phyloP scores from a whole-genome alignment of 37 sponge, comb jelly and placozoan species.

The Hexactinellida sp. region DNA sequence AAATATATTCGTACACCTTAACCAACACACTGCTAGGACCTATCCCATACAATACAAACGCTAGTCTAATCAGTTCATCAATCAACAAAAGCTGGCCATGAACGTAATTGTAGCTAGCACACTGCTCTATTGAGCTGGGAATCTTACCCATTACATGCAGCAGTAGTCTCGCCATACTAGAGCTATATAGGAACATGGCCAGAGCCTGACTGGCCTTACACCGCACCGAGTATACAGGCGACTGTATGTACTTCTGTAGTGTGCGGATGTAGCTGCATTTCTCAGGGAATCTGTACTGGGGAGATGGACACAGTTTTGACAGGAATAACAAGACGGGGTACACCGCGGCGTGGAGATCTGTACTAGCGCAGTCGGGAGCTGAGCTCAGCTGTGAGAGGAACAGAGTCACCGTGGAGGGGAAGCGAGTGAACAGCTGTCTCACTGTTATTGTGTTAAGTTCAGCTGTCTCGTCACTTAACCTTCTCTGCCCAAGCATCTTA shows the following conservation, averaged over 20 bases:
- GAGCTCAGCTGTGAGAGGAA: background rate
- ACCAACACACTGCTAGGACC: background rate
- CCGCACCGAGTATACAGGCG: background rate
- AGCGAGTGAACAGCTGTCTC: background rate
- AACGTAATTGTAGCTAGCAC: background rate
- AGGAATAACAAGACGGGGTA: background rate
- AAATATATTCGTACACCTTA: background rate
- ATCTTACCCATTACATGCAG: background rate
- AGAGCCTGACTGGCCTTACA: slow-evolving; percentile 14
- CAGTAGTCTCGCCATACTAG: background rate
- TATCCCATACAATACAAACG: background rate
- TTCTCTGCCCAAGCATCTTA: background rate
- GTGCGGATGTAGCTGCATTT: background rate
- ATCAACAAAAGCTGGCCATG: background rate
- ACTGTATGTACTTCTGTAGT: background rate
- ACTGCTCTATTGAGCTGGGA: background rate
- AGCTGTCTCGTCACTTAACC: background rate
- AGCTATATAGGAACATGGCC: background rate
- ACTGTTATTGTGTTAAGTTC: background rate
- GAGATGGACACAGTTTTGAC: background rate
- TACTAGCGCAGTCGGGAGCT: background rate
- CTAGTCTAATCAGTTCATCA: background rate
- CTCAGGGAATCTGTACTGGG: background rate
- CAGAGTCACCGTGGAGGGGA: background rate
- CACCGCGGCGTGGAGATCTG: background rate